Evolutionary conservation across 1,140 invertebrate genomes (phyloP).

Genomic region (Drosophila pallidifrons): DNA sequence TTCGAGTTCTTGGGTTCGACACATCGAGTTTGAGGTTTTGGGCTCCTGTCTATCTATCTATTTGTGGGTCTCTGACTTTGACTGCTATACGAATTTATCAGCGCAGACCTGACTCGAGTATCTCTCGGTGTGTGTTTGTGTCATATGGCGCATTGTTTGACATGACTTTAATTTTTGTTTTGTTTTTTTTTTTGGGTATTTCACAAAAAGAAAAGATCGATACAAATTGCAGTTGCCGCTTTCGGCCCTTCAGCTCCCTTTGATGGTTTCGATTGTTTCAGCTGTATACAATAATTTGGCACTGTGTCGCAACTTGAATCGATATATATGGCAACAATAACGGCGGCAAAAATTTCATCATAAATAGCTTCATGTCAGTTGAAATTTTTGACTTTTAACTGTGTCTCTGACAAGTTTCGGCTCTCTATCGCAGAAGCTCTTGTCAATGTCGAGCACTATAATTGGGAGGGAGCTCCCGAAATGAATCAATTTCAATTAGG

Average conservation of each 20-base stretch:
- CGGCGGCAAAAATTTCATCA: conserved; percentile 54
- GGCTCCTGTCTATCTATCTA: conserved; percentile 19
- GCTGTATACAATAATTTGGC: conserved; percentile 58
- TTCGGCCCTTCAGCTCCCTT: neutral
- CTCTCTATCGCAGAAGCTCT: neutral
- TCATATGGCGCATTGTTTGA: conserved; percentile 79
- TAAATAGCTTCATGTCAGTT: conserved; percentile 63
- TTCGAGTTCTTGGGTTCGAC: neutral
- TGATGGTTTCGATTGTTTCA: neutral
- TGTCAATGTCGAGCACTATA: conserved; percentile 15
- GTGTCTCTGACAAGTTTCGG: conserved; percentile 11
- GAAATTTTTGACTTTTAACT: conserved; percentile 63
- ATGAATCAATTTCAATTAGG: conserved; percentile 76
- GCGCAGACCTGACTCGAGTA: neutral
- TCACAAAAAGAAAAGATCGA: conserved; percentile 43
- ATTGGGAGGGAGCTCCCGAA: conserved; percentile 4
- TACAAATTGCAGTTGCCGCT: conserved; percentile 53
- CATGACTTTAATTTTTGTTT: conserved; percentile 66
- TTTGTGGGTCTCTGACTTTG: conserved; percentile 39
- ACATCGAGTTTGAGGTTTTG: conserved; percentile 14
- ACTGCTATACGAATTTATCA: conserved; percentile 36
- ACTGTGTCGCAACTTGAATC: conserved; percentile 70
- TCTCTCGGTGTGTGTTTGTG: conserved; percentile 26
- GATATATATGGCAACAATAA: conserved; percentile 65
- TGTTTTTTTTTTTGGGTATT: conserved; percentile 5